Conservation (phyloP, 2,888 invertebrate genomes). For the Eupeodes luniger region DNA sequence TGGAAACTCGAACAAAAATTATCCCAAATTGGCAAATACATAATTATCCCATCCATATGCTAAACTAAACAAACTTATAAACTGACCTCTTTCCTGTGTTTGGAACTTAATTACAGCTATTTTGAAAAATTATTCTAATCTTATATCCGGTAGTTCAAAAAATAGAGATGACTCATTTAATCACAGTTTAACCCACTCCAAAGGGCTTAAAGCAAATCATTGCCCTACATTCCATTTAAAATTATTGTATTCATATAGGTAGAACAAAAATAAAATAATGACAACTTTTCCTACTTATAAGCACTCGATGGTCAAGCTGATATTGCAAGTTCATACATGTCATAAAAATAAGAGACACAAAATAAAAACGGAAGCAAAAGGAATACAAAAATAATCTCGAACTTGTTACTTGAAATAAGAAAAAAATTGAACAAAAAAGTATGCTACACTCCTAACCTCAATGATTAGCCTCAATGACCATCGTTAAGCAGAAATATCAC, state of each 20-base stretch:
- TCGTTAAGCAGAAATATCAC: constrained; percentile 73
- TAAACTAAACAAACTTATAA: not conserved
- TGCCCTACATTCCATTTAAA: constrained; percentile 46
- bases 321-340: not conserved
- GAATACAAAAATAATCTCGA: constrained; percentile 36
- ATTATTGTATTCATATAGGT: constrained; percentile 2
- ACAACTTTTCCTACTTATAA: not conserved
- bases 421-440: constrained; percentile 5
- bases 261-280: not conserved
- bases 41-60: not conserved
- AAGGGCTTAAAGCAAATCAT: constrained; percentile 21
- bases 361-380: constrained; percentile 22
- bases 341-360: not conserved
- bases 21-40: constrained; percentile 34
- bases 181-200: not conserved
- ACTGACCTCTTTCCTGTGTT: not conserved
- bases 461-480: constrained; percentile 74
- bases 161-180: not conserved
- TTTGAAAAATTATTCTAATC: constrained; percentile 34
- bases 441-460: constrained; percentile 69
- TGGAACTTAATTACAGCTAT: constrained; percentile 12
- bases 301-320: constrained; percentile 1
- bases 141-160: constrained; percentile 51
- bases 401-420: constrained; percentile 45
- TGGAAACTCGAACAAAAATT: constrained; percentile 55